These are phyloP conservation scores for Cyanoramphus novaezelandiae DNA, from an alignment of 2,113 vertebrate genomes.

Conservation along the genomic window DNA sequence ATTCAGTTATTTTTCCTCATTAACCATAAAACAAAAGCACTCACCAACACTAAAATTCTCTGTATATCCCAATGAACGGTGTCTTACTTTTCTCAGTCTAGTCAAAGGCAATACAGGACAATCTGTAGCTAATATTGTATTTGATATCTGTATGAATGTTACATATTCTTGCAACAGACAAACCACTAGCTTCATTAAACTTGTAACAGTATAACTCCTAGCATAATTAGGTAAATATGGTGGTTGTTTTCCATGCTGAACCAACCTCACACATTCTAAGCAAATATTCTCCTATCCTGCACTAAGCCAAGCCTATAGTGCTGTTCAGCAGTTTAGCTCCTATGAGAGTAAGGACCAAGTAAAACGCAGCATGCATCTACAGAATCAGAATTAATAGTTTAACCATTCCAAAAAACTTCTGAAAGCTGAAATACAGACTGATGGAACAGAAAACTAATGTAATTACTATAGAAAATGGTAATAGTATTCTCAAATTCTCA, in stretches of 20 bases:
- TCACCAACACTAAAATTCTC: background rate
- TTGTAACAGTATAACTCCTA: background rate
- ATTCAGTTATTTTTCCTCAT: background rate
- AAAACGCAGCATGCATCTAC: background rate
- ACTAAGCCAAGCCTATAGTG: background rate
- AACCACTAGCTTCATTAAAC: background rate
- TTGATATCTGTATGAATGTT: background rate
- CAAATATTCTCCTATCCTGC: background rate
- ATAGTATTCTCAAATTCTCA: background rate
- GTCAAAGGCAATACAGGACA: background rate
- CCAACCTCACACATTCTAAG: background rate
- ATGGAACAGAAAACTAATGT: background rate
- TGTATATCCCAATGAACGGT: background rate
- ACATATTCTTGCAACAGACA: background rate
- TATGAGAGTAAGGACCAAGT: background rate
- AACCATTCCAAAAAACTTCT: background rate
- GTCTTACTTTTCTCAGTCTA: background rate
- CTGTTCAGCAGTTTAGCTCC: background rate
- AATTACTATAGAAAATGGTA: background rate
- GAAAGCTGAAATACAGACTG: background rate
- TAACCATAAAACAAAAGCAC: background rate
- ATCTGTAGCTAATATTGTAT: background rate
- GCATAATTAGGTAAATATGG: background rate
- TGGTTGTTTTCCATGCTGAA: background rate
- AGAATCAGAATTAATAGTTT: background rate